These are phyloP conservation scores for Microcebus lehilahytsara DNA, from an alignment of 2,113 vertebrate species.

Conservation along the genomic window DNA sequence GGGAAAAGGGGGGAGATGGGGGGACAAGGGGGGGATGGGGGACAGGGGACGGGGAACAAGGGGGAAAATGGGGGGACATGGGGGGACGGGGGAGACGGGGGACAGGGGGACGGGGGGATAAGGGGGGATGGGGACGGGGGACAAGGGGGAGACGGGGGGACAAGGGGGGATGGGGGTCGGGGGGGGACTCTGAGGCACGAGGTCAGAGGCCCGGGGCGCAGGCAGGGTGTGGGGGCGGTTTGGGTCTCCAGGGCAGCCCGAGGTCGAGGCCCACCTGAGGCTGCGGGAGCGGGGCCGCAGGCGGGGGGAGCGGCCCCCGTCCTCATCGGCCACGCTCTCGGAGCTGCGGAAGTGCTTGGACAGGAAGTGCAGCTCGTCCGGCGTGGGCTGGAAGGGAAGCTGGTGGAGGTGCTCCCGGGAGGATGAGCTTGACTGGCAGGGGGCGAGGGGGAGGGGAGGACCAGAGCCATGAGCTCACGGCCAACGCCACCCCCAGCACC, in stretches of 20 bases:
- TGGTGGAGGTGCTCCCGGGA: slow-evolving; percentile 98
- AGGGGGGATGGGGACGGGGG: no score
- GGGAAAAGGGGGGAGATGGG: no score
- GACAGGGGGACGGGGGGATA: no score
- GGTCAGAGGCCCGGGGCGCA: neutral
- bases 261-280: slow-evolving; percentile 88
- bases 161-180: neutral
- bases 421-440: slow-evolving; percentile 93
- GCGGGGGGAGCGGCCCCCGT: slow-evolving; percentile 89
- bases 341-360: slow-evolving; percentile 98
- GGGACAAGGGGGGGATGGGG: neutral
- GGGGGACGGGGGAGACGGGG: no score
- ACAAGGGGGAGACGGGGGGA: no score
- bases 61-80: no score
- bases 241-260: neutral
- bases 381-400: slow-evolving; percentile 96
- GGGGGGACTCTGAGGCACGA: neutral
- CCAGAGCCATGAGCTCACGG: neutral
- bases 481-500: neutral
- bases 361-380: slow-evolving; percentile 97
- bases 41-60: no score
- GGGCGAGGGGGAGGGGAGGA: neutral
- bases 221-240: fast-evolving
- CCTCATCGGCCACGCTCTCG: slow-evolving; percentile 91
- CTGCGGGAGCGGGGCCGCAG: slow-evolving; percentile 94